phyloP scores from a whole-genome alignment of 2,113 vertebrate species.

The Megaceryle maxima region DNA sequence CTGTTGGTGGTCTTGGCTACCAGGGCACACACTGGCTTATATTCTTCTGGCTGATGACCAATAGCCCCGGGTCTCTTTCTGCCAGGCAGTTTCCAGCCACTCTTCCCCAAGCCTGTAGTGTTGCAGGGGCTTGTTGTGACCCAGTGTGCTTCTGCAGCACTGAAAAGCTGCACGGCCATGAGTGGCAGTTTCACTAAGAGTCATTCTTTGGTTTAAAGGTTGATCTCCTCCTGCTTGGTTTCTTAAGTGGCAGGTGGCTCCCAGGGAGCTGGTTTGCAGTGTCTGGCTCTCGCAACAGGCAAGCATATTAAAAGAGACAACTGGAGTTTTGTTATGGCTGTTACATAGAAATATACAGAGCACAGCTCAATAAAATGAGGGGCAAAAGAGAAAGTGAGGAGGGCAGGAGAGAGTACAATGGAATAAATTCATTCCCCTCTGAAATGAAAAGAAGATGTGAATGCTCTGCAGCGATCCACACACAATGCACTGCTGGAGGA shows the following conservation, averaged over 20 bases:
- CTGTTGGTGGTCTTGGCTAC: not conserved
- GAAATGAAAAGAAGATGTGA: not conserved
- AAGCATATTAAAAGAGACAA: not conserved
- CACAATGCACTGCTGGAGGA: not conserved
- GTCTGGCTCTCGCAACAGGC: not conserved
- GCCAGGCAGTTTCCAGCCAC: not conserved
- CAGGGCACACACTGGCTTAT: not conserved
- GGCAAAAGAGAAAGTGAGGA: slow-evolving; percentile 8
- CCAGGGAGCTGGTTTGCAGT: not conserved
- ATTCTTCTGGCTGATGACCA: not conserved
- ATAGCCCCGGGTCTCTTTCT: not conserved
- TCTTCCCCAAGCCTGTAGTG: not conserved
- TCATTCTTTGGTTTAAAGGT: not conserved
- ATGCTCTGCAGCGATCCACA: not conserved
- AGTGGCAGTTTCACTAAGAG: not conserved
- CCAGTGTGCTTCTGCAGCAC: not conserved
- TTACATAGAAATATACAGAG: not conserved
- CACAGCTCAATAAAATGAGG: not conserved
- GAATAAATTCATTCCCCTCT: not conserved
- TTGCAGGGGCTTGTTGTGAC: not conserved
- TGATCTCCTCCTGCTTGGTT: not conserved
- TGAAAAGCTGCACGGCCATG: not conserved
- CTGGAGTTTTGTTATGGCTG: not conserved
- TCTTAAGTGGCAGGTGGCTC: not conserved
- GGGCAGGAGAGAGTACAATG: not conserved